These are phyloP conservation scores for Clarias batrachus DNA, from an alignment of 2,113 vertebrate species.

Conservation along the genomic window DNA sequence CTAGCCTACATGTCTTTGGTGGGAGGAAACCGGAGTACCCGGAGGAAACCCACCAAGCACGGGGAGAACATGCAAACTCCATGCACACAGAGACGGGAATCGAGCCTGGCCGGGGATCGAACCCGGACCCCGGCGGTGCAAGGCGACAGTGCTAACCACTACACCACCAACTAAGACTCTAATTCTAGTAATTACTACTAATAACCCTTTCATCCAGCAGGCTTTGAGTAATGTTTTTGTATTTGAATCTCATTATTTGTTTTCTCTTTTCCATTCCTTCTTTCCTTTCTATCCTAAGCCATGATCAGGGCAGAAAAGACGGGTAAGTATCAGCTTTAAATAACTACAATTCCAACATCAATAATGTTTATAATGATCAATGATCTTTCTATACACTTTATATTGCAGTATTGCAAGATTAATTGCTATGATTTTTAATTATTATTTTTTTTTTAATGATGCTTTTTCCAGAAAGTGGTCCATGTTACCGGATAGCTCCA, in stretches of 20 bases:
- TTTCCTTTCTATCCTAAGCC: conserved; percentile 13
- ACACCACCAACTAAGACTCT: not conserved
- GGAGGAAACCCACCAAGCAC: too few species aligned
- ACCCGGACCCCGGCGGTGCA: too few species aligned
- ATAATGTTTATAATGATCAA: not conserved
- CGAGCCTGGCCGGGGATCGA: too few species aligned
- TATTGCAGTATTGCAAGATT: not conserved
- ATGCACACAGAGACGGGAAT: too few species aligned
- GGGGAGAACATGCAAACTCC: too few species aligned
- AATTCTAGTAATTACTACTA: not conserved
- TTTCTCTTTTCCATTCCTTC: not conserved
- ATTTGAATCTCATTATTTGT: not conserved
- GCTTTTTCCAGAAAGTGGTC: conserved; percentile 48
- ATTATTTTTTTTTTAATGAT: not conserved
- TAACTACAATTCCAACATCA: not conserved
- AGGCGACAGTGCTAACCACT: too few species aligned
- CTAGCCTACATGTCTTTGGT: too few species aligned
- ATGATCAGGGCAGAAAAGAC: conserved; percentile 30
- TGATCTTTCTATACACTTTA: not conserved
- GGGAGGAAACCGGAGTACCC: too few species aligned
- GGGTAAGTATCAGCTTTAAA: conserved; percentile 30
- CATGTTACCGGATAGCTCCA: conserved; percentile 70
- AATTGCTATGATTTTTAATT: not conserved
- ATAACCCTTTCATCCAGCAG: not conserved
- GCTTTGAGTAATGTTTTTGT: not conserved